These are phyloP conservation scores for Andrena haemorrhoa DNA, from an alignment of 2,888 invertebrate genomes.

Conservation along the genomic window DNA sequence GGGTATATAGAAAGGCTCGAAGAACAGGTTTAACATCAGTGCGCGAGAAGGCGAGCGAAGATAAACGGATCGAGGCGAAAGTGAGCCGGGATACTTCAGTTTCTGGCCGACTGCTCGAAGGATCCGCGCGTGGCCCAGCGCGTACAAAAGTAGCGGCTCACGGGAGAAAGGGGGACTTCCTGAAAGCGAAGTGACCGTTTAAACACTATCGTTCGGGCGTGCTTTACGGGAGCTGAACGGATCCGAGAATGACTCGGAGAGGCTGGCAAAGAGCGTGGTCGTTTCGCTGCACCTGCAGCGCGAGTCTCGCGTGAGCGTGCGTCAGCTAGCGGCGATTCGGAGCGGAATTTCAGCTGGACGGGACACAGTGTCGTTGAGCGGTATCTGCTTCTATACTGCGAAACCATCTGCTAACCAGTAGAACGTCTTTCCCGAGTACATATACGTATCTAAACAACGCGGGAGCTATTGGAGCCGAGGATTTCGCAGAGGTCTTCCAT, in stretches of 20 bases:
- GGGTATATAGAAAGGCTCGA: constrained; percentile 36
- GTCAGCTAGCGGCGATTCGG: constrained; percentile 12
- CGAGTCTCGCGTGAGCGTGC: constrained; percentile 32
- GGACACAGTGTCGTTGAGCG: background rate
- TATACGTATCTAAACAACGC: background rate
- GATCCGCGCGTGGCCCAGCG: constrained; percentile 36
- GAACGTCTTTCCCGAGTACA: background rate
- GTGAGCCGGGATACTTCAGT: constrained; percentile 54
- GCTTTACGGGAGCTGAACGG: background rate
- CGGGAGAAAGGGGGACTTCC: background rate
- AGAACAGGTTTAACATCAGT: constrained; percentile 58
- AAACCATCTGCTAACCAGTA: background rate
- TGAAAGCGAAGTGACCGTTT: background rate
- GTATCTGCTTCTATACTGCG: constrained; percentile 1
- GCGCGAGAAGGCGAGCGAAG: constrained; percentile 58
- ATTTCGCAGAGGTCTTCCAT: constrained; percentile 6
- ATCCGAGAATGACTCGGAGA: constrained; percentile 11
- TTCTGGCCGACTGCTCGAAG: constrained; percentile 41
- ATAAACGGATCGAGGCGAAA: constrained; percentile 62
- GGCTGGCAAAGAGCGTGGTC: constrained; percentile 28
- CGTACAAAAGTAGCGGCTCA: too few relatives aligned
- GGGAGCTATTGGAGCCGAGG: background rate
- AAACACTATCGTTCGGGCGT: background rate
- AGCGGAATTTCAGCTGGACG: constrained; percentile 24
- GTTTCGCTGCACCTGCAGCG: constrained; percentile 43